These are phyloP conservation scores for Leptinotarsa texana DNA, from an alignment of 1,140 invertebrate genomes.

Conservation along the genomic window DNA sequence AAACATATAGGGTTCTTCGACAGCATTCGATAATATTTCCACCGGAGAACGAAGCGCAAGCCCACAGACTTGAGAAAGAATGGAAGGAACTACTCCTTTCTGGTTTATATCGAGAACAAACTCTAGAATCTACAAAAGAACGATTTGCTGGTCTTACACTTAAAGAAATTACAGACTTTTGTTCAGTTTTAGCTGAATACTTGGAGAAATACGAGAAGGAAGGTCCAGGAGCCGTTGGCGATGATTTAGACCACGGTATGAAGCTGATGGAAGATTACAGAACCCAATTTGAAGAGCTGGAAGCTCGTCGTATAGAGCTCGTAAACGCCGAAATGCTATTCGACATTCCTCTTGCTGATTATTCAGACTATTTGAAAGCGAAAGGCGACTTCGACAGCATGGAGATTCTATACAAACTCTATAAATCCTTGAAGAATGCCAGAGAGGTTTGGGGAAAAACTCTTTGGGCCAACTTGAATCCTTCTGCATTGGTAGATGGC, in stretches of 20 bases:
- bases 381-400: conserved; percentile 75
- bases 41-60: conserved; percentile 62
- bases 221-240: conserved; percentile 77
- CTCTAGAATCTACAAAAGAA: conserved; percentile 72
- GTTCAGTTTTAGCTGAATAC: conserved; percentile 67
- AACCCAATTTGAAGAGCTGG: conserved; percentile 68
- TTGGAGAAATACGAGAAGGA: conserved; percentile 71
- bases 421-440: conserved; percentile 75
- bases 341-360: conserved; percentile 80
- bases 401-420: conserved; percentile 76
- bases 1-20: conserved; percentile 55
- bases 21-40: conserved; percentile 53
- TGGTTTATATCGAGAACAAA: conserved; percentile 68
- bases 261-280: conserved; percentile 72
- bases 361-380: conserved; percentile 72
- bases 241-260: conserved; percentile 73
- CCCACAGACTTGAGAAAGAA: conserved; percentile 65
- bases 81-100: conserved; percentile 72
- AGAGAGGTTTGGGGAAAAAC: conserved; percentile 82
- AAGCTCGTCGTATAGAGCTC: conserved; percentile 69
- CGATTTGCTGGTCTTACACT: conserved; percentile 79
- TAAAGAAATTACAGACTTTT: conserved; percentile 73
- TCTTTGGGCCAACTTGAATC: conserved; percentile 84
- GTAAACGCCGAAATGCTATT: conserved; percentile 83
- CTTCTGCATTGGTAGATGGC: conserved; percentile 80